phyloP scores from a whole-genome alignment of 53 echinoderm and acorn worm species.

The Patiria pectinifera region DNA sequence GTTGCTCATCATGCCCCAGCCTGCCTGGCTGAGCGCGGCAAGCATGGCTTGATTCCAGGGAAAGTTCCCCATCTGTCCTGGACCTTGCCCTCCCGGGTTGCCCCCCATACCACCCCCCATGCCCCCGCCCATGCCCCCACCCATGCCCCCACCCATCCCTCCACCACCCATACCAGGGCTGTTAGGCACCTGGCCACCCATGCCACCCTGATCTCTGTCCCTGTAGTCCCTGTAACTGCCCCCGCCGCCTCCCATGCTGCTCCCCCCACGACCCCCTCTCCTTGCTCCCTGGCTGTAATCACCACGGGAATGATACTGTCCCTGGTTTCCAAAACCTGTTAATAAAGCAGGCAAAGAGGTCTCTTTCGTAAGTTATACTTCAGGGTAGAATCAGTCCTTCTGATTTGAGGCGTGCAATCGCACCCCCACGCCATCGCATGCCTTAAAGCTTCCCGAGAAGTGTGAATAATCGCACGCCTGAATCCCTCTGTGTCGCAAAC shows the following conservation, averaged over 20 bases:
- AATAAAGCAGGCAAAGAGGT: not conserved
- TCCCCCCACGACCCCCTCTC: constrained; percentile 38
- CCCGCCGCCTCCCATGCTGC: constrained; percentile 49
- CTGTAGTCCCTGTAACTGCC: constrained; percentile 30
- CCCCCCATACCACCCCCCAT: constrained; percentile 64
- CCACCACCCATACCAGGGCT: constrained; percentile 29
- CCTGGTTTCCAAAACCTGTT: constrained; percentile 37
- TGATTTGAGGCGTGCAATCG: no score
- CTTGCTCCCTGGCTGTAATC: constrained; percentile 45
- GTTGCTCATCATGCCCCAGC: constrained; percentile 87
- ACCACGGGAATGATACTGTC: constrained; percentile 43
- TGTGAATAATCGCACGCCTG: no score
- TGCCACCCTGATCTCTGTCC: constrained; percentile 52
- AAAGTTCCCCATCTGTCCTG: constrained; percentile 78
- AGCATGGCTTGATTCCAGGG: constrained; percentile 78
- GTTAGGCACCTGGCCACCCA: constrained; percentile 34
- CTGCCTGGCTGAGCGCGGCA: constrained; percentile 93
- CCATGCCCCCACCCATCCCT: constrained; percentile 54
- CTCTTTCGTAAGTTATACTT: not conserved
- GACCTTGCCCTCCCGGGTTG: constrained; percentile 58
- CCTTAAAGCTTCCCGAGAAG: no score
- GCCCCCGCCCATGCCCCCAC: constrained; percentile 49
- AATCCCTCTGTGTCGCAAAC: no score
- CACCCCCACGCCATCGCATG: no score
- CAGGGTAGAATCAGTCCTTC: not conserved